Evolutionary conservation across 2,888 invertebrate species (phyloP), one percentile per base, ranked within the genome.

Genomic region (Yponomeuta plumbellus): DNA sequence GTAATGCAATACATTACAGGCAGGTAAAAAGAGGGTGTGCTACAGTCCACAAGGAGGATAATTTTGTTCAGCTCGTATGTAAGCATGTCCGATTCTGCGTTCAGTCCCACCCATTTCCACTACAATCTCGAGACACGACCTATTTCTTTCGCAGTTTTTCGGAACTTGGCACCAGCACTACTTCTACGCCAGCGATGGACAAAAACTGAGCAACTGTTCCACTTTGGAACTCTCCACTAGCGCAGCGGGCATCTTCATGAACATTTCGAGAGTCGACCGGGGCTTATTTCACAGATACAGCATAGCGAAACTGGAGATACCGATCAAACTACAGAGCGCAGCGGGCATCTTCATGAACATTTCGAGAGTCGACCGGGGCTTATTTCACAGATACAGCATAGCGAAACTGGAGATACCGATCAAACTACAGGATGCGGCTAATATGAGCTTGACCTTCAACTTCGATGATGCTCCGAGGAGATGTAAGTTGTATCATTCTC

Each of bases 121-220:
- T 26, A 4, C 26, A 26, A 26, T 26, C 26, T 26, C 26, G 5
- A 26, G 26, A 34, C 1, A 34, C 34, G 8, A 52, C 21, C 58
- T 40, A 5, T 8, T 34, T 34, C n/a, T 23, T 67, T 67, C 76
- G 10, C 72, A 90, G 89, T 90, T 90, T 66, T 84, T 74, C 66
- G 81, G 83, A 0, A 84, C 80, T 73, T 90, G 90, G 89, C 79
- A 84, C 64, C 88, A 89, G 74, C 73, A 77, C 0, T 84, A 84
- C 69, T 81, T 84, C 66, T 87, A 81, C 71, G 84, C 88, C 61
- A 85, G 86, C 68, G 84, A 85, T 67, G 80, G 80, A 0, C 83
- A 81, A 67, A 71, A 74, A 2, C 75, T 76, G 21, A 87, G 80
- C 70, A 85, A 87, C 67, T 90, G 90, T 68, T 86, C 87, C 0